Base-by-base conservation (phyloP, 1,140 invertebrate species). In the Dufourea novaeangliae region DNA sequence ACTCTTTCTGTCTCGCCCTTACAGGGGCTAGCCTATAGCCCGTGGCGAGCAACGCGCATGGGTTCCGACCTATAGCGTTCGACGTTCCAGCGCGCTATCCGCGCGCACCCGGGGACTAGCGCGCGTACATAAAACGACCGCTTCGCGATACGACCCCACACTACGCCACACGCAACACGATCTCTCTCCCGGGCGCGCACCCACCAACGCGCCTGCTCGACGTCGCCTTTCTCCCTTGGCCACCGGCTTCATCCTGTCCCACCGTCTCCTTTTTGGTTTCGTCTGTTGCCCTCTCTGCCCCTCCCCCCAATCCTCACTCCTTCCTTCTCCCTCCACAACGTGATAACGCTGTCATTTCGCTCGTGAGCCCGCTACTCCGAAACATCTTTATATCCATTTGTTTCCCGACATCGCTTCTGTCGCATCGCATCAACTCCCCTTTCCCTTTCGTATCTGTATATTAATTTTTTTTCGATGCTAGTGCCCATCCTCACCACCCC, bases 11-110 rank as follows among this genome's bases (percentile, higher is more conserved):
- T 79, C 69, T 63, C 66, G 17, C 66, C 71, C 72, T 32, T 64
- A 77, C 57, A n/a, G n/a, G n/a, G 68, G 72, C 17, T 80, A 84
- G 78, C 81, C 82, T 83, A 84, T 72, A 84, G 83, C 81, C 83
- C 63, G 78, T 75, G 83, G 84, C 83, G 61, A 77, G 44, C n/a
- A n/a, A n/a, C 83, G 80, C 71, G 57, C 83, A 75, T 78, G 82
- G n/a, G 80, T 83, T 69, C 71, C 81, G 78, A 86, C 84, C 84
- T 86, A 86, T 86, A 82, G 74, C 85, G 81, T 86, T 79, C 77
- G 79, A 85, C 78, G 83, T 82, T 71, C 83, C 72, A 66, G 27
- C 78, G 78, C 50, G 78, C 82, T 82, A 82, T 68, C 74, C 75
- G 64, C 56, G 67, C 71, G 77, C 75, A 64, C 76, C 61, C n/a